Percentiles rank a stretch among this genome's conserved stretches.
phyloP scores from a whole-genome alignment of 2,797 vertebrate species.

The Scomberomorus guttatus region DNA sequence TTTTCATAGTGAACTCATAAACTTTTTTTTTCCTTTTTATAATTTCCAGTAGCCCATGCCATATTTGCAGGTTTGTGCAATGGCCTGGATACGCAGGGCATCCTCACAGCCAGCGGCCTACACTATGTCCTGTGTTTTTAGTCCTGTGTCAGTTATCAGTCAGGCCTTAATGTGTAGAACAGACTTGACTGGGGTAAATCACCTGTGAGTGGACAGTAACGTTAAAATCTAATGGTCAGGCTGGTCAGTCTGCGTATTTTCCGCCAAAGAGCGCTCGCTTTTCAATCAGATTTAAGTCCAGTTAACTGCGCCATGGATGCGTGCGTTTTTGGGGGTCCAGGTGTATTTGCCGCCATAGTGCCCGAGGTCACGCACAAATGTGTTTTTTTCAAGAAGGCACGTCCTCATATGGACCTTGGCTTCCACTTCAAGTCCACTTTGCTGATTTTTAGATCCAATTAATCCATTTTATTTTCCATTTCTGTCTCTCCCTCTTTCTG shows the following conservation, averaged over 20 bases:
- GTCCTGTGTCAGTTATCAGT: neutral
- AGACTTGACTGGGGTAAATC: neutral
- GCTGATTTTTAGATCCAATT: neutral
- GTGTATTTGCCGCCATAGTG: slow-evolving; percentile 3
- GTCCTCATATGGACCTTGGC: neutral
- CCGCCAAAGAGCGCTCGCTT: neutral
- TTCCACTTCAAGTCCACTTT: neutral
- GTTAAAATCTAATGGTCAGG: neutral
- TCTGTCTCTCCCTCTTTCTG: neutral
- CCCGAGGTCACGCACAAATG: neutral
- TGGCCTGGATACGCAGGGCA: neutral
- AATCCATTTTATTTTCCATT: neutral
- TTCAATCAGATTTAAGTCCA: neutral
- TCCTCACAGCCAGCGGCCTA: neutral
- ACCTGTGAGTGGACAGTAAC: neutral
- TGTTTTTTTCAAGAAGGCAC: neutral
- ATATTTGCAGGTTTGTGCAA: slow-evolving; percentile 48
- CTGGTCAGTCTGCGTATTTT: neutral
- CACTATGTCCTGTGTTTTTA: neutral
- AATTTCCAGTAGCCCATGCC: neutral
- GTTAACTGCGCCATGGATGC: neutral
- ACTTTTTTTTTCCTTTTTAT: slow-evolving; percentile 5
- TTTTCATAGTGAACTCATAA: slow-evolving; percentile 50
- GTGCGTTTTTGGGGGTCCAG: slow-evolving; percentile 15
- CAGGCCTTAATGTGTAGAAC: neutral